Percentiles rank a stretch among this genome's conserved stretches.
These are phyloP conservation scores for Anadara kagoshimensis DNA, from an alignment of 1,140 invertebrate species.

Conservation along the genomic window DNA sequence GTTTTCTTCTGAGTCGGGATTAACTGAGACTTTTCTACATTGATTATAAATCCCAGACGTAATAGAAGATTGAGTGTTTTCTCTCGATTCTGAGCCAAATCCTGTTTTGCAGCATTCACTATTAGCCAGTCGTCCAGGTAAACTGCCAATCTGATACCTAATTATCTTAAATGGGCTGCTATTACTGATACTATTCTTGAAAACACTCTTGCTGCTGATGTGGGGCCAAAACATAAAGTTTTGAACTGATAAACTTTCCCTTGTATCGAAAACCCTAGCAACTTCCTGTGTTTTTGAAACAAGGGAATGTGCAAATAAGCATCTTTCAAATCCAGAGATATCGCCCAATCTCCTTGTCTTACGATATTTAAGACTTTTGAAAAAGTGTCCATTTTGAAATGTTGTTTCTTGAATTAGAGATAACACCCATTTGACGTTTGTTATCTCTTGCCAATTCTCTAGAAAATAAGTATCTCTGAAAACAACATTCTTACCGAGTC, in stretches of 20 bases:
- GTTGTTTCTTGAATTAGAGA: slow-evolving; percentile 31
- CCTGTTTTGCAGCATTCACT: slow-evolving; percentile 20
- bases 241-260: slow-evolving; percentile 15
- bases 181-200: slow-evolving; percentile 15
- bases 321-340: slow-evolving; percentile 38
- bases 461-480: no score
- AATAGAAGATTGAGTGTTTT: slow-evolving; percentile 15
- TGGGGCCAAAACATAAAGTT: slow-evolving; percentile 26
- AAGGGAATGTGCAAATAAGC: slow-evolving; percentile 47
- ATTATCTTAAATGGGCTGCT: not conserved
- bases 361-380: slow-evolving; percentile 38
- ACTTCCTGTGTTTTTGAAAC: slow-evolving; percentile 25
- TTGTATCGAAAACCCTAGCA: slow-evolving; percentile 24
- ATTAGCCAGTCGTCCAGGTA: slow-evolving; percentile 31
- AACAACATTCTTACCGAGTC: no score
- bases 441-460: no score
- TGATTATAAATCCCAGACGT: slow-evolving; percentile 32
- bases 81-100: slow-evolving; percentile 15
- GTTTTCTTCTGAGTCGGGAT: slow-evolving; percentile 5
- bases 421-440: no score
- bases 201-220: slow-evolving; percentile 25
- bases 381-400: slow-evolving; percentile 30
- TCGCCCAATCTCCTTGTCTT: slow-evolving; percentile 35
- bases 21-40: slow-evolving; percentile 21
- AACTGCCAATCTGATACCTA: slow-evolving; percentile 7